Base-by-base conservation (phyloP, 2,113 vertebrate species). In the Salvator merianae region DNA sequence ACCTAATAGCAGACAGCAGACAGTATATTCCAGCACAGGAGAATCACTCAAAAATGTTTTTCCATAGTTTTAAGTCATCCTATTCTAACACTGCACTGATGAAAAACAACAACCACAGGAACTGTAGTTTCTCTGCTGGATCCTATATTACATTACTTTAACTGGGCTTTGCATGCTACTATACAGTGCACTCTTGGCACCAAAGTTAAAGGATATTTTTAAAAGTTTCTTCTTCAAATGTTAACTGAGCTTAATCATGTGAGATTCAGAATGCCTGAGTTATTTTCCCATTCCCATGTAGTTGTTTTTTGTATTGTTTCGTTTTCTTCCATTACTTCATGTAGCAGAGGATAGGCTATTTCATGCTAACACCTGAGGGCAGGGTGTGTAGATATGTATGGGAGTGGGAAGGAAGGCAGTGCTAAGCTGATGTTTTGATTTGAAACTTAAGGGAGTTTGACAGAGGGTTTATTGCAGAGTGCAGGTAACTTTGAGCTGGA, bases 61-160 rank as follows among this genome's bases (percentile, higher is more conserved):
- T 75, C 72, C 66, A 28, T 76, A 36, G 40, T 30, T 7, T 83
- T 59, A 40, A 83, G 40, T n/a, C 62, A 76, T 69, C 82, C 77
- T 74, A 77, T 77, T 8, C 26, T 69, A 59, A 83, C n/a, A 55
- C 63, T 36, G 40, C 16, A 69, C 76, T 77, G 47, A 69, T 59
- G n/a, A 59, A 59, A 55, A 55, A 55, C 53, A 7, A 55, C 16
- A 7, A 18, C 53, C 10, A 55, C 53, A 16, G 72, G 47, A 68
- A 26, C 24, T 30, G 12, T 68, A 26, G 26, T 43, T 13, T 32
- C 50, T 59, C 26, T 59, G 53, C 22, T 40, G 2, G 32, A 50
- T 40, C 20, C 36, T 18, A 70, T 40, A 32, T 2, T 70, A 12
- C 9, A 26, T 59, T 32, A 50, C 71, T 71, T 71, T 84, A 78